These are phyloP conservation scores for Nemoura dubitans DNA, from an alignment of 2,888 invertebrate species.

Conservation along the genomic window DNA sequence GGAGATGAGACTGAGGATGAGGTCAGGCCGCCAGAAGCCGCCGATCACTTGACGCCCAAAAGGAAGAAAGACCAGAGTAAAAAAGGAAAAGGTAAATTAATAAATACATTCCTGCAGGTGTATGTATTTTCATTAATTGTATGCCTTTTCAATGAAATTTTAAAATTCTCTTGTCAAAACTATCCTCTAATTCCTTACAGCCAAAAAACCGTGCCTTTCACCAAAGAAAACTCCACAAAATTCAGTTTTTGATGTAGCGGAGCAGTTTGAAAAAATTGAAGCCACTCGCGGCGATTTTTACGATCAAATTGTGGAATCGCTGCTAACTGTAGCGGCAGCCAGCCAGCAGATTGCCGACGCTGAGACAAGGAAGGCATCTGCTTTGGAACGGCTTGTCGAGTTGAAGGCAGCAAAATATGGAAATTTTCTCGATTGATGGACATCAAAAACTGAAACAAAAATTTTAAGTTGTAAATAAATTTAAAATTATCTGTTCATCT, in stretches of 20 bases:
- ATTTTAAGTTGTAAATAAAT: neutral
- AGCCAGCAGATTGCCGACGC: neutral
- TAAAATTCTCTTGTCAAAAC: no score
- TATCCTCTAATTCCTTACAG: no score
- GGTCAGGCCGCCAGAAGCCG: no score
- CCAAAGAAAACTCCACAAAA: neutral
- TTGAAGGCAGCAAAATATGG: neutral
- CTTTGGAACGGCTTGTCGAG: neutral
- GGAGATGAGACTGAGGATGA: no score
- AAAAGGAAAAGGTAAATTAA: no score
- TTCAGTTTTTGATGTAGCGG: neutral
- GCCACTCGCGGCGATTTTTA: neutral
- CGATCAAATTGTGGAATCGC: neutral
- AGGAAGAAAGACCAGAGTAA: no score
- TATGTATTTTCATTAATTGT: no score
- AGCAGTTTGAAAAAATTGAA: neutral
- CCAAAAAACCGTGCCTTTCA: no score
- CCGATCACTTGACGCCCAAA: no score
- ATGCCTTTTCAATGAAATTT: no score
- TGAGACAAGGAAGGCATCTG: neutral
- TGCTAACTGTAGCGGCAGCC: neutral
- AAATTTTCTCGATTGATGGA: neutral
- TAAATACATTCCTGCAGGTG: no score
- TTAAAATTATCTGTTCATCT: no score
- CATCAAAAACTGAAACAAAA: neutral